Evolutionary conservation across 2,113 vertebrate genomes (phyloP).

Genomic region (Microcebus murinus): DNA sequence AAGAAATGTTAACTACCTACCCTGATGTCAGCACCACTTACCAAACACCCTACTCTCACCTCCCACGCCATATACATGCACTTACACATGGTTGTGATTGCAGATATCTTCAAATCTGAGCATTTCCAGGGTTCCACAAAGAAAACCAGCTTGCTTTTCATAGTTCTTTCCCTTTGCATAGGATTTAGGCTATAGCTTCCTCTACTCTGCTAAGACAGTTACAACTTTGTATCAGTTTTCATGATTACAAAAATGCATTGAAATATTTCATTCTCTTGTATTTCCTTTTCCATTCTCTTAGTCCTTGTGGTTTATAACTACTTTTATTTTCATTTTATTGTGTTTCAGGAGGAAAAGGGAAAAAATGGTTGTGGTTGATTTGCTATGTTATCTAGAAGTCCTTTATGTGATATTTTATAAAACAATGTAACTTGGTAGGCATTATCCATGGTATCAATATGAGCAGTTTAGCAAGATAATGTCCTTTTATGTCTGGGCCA

Average conservation of each 20-base stretch:
- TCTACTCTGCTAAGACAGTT: background rate
- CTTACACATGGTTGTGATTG: background rate
- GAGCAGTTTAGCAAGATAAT: background rate
- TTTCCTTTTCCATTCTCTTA: background rate
- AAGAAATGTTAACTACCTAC: background rate
- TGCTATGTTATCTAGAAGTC: background rate
- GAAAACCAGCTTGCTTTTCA: background rate
- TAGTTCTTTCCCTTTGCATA: background rate
- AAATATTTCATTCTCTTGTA: background rate
- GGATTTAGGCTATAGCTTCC: background rate
- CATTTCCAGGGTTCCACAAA: background rate
- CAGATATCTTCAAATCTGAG: background rate
- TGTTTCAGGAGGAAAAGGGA: background rate
- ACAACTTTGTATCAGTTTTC: background rate
- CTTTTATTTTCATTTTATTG: conserved; percentile 9
- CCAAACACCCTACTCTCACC: background rate
- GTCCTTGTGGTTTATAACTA: background rate
- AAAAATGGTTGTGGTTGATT: background rate
- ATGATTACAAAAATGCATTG: background rate
- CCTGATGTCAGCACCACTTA: background rate
- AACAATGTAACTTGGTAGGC: background rate
- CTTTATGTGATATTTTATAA: background rate
- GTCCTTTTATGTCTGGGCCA: background rate
- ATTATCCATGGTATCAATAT: background rate
- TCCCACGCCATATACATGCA: background rate